Evolutionary conservation across 64 coral and sea anemone species (phyloP), one percentile per base, ranked within the genome.

Genomic region (Trachythela sp.): DNA sequence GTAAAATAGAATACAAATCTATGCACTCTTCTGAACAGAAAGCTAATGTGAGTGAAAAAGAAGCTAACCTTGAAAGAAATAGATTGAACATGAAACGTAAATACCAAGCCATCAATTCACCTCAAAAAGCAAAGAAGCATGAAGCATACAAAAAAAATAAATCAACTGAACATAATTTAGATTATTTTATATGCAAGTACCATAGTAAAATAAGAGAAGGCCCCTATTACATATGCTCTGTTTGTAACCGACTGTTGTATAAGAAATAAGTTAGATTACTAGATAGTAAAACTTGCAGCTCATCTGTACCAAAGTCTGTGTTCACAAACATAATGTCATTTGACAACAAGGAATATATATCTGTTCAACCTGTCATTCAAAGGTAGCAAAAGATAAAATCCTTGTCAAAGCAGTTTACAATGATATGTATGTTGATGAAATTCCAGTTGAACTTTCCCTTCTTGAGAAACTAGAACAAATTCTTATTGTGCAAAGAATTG

Each of bases 391-490:
- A 70, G 84, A 48, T 60, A 52, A 84, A 87, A 76, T 91, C 32
- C 93, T 86, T 52, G 91, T 85, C 58, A 89, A 94, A 91, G 86
- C 89, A 52, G 77, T 93, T 18, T 84, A 87, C 67, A 90, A 93
- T 90, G 72, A 86, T 83, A 54, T 93, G 84, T 86, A 27, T 86
- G 70, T 90, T 30, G 89, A 91, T 89, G 89, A 94, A 85, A 91
- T 91, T 49, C 93, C 89, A 35, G 58, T 54, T 88, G 86, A 94
- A 89, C 89, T 94, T 37, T 54, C 86, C 31, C 26, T 88, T 35
- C 85, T 91, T 30, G 89, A 89, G 42, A 94, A 91, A 91, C 91
- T 92, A 26, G 91, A 92, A 54, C 86, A 92, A 76, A 84, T 92
- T 85, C 56, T 92, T 24, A 87, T 92, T 51, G 86, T 83, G 9